These are phyloP conservation scores for Microdon myrmicae DNA, from an alignment of 2,888 invertebrate genomes.

Conservation along the genomic window DNA sequence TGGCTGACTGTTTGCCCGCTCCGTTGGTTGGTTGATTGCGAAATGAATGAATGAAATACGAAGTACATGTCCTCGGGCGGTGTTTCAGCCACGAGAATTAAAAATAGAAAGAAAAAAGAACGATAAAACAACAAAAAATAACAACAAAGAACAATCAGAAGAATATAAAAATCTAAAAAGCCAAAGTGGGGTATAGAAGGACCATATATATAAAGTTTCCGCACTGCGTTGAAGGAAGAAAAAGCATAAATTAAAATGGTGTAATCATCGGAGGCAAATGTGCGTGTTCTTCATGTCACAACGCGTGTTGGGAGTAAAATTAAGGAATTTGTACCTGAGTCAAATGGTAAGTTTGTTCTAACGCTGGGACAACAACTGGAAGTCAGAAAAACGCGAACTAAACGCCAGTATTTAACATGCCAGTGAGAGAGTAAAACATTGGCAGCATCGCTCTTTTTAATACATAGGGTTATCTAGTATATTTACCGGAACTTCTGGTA, in stretches of 20 bases:
- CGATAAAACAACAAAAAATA: background rate
- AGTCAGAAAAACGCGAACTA: too few relatives aligned
- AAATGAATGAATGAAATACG: constrained; percentile 48
- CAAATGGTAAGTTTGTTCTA: too few relatives aligned
- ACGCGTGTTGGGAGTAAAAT: too few relatives aligned
- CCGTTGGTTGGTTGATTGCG: constrained; percentile 40
- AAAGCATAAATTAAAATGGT: constrained; percentile 50
- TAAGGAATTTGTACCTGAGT: too few relatives aligned
- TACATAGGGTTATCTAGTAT: too few relatives aligned
- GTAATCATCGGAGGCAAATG: constrained; percentile 47
- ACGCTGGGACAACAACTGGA: too few relatives aligned
- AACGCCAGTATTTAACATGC: too few relatives aligned
- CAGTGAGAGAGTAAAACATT: too few relatives aligned
- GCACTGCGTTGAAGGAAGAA: constrained; percentile 38
- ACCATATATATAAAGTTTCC: too few relatives aligned
- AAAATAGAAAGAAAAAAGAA: constrained; percentile 28
- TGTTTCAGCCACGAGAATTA: constrained; percentile 46
- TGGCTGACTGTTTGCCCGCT: constrained; percentile 12
- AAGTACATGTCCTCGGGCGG: constrained; percentile 44
- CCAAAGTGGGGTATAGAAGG: too few relatives aligned
- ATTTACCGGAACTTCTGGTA: too few relatives aligned
- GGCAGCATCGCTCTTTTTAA: too few relatives aligned
- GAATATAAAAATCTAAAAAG: constrained; percentile 16
- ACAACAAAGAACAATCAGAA: constrained; percentile 19
- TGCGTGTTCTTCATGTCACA: constrained; percentile 47